Evolutionary conservation across 2,888 invertebrate species (phyloP).

Genomic region (Scaptomyza reducta): DNA sequence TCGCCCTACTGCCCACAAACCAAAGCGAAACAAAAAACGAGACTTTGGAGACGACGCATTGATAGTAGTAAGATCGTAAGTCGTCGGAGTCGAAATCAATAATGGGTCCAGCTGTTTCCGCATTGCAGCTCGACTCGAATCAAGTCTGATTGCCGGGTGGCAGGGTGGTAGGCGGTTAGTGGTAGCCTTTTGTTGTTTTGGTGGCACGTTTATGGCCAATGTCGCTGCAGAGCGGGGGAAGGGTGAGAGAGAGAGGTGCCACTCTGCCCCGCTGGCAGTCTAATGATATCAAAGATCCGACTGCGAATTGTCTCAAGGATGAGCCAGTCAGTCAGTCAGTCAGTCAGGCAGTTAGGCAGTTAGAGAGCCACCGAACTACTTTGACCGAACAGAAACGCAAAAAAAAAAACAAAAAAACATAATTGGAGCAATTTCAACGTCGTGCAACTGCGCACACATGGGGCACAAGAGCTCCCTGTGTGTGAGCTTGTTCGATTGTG

Average conservation of each 20-base stretch:
- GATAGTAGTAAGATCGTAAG: neutral
- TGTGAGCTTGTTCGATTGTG: conserved; percentile 35
- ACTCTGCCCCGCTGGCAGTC: conserved; percentile 49
- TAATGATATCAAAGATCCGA: conserved; percentile 57
- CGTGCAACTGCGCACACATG: conserved; percentile 77
- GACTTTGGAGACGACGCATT: neutral
- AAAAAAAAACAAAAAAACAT: conserved; percentile 51
- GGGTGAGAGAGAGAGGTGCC: conserved; percentile 56
- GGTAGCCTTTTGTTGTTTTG: conserved; percentile 26
- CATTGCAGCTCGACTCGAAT: conserved; percentile 34
- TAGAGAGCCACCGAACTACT: conserved; percentile 58
- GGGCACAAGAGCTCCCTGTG: conserved; percentile 15
- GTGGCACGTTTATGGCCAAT: conserved; percentile 57
- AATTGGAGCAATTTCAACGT: conserved; percentile 82
- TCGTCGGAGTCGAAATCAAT: conserved; percentile 5
- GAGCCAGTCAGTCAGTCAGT: neutral
- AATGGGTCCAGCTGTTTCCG: conserved; percentile 39
- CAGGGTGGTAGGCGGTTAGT: conserved; percentile 4
- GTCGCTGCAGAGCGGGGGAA: conserved; percentile 51
- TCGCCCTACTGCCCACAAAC: conserved; percentile 41
- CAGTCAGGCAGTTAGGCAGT: conserved; percentile 6
- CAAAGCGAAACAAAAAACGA: neutral
- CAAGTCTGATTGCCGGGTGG: conserved; percentile 11
- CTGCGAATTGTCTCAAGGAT: conserved; percentile 22
- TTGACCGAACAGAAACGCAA: conserved; percentile 47